phyloP scores from a whole-genome alignment of 2,797 vertebrate genomes.

The Delichon dasypus region DNA sequence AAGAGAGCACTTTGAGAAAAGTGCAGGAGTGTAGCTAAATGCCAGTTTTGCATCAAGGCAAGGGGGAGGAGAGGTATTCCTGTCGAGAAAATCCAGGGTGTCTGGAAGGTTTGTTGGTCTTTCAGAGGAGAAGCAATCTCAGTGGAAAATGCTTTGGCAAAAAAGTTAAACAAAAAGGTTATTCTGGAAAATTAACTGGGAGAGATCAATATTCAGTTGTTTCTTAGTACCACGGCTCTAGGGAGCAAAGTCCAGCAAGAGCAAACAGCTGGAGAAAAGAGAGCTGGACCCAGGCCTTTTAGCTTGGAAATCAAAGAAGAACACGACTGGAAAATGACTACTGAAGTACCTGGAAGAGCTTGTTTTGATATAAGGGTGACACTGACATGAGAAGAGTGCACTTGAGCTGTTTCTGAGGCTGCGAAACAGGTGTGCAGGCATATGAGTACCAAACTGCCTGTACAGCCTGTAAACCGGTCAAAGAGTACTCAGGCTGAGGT shows the following conservation, averaged over 20 bases:
- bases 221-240: not conserved
- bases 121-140: not conserved
- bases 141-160: not conserved
- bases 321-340: not conserved
- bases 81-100: not conserved
- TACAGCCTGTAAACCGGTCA: not conserved
- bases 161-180: not conserved
- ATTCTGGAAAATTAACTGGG: not conserved
- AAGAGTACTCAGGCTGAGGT: not conserved
- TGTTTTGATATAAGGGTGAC: not conserved
- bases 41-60: not conserved
- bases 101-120: not conserved
- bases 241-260: not conserved
- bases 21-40: not conserved
- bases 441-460: rapidly evolving
- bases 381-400: not conserved
- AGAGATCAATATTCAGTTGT: not conserved
- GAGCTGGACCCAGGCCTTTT: not conserved
- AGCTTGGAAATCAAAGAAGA: not conserved
- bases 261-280: not conserved
- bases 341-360: not conserved
- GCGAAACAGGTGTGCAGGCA: not conserved
- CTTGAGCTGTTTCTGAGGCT: not conserved
- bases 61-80: not conserved
- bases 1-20: not conserved